Percentiles rank a stretch among this genome's conserved stretches.
These are phyloP conservation scores for Mizuhopecten yessoensis DNA, from an alignment of 1,140 invertebrate genomes.

Conservation along the genomic window DNA sequence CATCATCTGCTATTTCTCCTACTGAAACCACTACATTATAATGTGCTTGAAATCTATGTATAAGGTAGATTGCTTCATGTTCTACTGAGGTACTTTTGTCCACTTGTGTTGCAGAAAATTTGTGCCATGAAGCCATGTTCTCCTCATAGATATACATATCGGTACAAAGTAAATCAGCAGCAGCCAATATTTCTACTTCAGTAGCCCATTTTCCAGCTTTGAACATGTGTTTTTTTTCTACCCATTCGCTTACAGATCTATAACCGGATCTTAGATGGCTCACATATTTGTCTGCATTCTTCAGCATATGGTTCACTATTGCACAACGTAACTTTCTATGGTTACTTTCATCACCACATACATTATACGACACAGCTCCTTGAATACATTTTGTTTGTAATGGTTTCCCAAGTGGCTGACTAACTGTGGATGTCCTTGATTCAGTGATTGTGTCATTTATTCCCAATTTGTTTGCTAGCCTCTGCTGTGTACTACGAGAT, in stretches of 20 bases:
- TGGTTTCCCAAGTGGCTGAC: background rate
- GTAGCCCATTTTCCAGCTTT: constrained; percentile 48
- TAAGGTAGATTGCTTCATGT: constrained; percentile 24
- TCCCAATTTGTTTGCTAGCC: background rate
- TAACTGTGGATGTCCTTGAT: too few relatives aligned
- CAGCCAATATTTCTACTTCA: constrained; percentile 47
- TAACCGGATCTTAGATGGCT: constrained; percentile 50
- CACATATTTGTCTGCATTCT: background rate
- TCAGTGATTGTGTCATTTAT: background rate
- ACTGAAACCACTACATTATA: constrained; percentile 44
- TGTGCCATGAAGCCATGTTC: background rate
- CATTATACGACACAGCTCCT: constrained; percentile 35
- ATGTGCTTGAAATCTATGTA: constrained; percentile 43
- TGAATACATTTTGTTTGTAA: constrained; percentile 1
- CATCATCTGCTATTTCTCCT: background rate
- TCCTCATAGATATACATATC: constrained; percentile 46
- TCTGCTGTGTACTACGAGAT: too few relatives aligned
- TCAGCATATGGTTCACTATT: constrained; percentile 33
- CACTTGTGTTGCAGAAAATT: constrained; percentile 41
- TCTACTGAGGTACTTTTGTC: background rate
- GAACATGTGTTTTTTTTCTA: constrained; percentile 45
- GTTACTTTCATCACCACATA: background rate
- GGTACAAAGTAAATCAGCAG: constrained; percentile 43
- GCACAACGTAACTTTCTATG: background rate
- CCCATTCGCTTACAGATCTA: constrained; percentile 35